Base-by-base conservation (phyloP, 1,140 invertebrate genomes). In the Aphis craccivora region DNA sequence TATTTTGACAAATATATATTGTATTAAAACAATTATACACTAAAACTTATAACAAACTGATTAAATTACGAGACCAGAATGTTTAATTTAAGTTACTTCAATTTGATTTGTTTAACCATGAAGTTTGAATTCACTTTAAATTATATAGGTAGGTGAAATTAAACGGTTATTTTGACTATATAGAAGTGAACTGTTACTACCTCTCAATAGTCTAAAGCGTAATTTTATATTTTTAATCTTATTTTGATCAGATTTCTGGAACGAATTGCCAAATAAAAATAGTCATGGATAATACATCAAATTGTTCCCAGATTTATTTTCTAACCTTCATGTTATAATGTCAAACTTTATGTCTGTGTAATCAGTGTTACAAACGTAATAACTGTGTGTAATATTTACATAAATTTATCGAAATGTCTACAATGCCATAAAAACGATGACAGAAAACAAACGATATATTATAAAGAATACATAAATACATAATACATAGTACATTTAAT, bases 161-260 rank as follows among this genome's bases (percentile, higher is more conserved):
- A 91, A 91, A 91, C 35, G 18, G 67, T 51, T 51, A 14, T 60
- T 35, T 18, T 43, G 37, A 60, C n/a, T 5, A 35, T 18, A 76
- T 55, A 90, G 5, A 6, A 43, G 18, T 45, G 43, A 83, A 30
- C 30, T 35, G 30, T 83, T 48, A n/a, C n/a, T 81, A 9, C 23
- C 23, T 48, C 40, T 6, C 1, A 48, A 0, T 9, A 45, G 22
- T 81, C 30, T 22, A 48, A 91, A 91, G 1, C 40, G 37, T 91
- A 43, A n/a, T 91, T 81, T 76, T 90, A 60, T n/a, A 67, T n/a
- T 40, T 43, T 30, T 67, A 90, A 67, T 55, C 37, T 60, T 67
- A 90, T 67, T 90, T 55, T 30, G 37, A 60, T 23, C 11, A 18
- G 7, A 30, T 67, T 25, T 43, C 25, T 90, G 88, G 37, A 90